Evolutionary conservation across 2,113 vertebrate species (phyloP).

Genomic region (Falcunculus frontatus): DNA sequence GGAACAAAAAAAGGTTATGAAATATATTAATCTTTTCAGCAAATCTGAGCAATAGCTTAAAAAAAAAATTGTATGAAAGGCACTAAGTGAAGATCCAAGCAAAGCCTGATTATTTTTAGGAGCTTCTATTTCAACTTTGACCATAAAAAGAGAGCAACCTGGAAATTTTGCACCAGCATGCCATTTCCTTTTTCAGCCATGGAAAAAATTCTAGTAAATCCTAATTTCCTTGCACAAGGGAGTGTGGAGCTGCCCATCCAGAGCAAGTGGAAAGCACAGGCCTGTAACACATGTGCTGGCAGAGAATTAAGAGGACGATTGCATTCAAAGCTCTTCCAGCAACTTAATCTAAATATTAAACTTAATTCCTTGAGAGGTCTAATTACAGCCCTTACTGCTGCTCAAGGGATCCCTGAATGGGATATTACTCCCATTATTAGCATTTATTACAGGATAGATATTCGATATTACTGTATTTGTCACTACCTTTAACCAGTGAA

Average conservation of each 20-base stretch:
- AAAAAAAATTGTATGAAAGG: not conserved
- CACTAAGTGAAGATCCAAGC: not conserved
- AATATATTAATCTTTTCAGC: not conserved
- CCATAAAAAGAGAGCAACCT: conserved; percentile 29
- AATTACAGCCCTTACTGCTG: conserved; percentile 60
- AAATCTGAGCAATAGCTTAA: not conserved
- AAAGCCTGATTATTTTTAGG: conserved; percentile 35
- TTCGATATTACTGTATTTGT: conserved; percentile 32
- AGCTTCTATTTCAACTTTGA: conserved; percentile 7
- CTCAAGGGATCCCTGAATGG: conserved; percentile 8
- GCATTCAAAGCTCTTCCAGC: conserved; percentile 5
- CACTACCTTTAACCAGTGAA: not conserved
- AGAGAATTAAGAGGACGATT: not conserved
- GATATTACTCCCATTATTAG: conserved; percentile 39
- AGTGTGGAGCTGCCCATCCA: not conserved
- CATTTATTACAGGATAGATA: conserved; percentile 42
- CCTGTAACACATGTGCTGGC: not conserved
- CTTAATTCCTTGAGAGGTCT: conserved; percentile 52
- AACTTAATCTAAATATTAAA: conserved; percentile 55
- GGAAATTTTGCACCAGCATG: not conserved
- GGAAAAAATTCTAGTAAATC: not conserved
- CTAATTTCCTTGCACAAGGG: not conserved
- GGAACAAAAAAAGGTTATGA: not conserved
- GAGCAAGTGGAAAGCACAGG: not conserved
- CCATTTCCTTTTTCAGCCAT: conserved; percentile 27